Evolutionary conservation across 2,113 vertebrate species (phyloP).

Genomic region (Prolemur simus): DNA sequence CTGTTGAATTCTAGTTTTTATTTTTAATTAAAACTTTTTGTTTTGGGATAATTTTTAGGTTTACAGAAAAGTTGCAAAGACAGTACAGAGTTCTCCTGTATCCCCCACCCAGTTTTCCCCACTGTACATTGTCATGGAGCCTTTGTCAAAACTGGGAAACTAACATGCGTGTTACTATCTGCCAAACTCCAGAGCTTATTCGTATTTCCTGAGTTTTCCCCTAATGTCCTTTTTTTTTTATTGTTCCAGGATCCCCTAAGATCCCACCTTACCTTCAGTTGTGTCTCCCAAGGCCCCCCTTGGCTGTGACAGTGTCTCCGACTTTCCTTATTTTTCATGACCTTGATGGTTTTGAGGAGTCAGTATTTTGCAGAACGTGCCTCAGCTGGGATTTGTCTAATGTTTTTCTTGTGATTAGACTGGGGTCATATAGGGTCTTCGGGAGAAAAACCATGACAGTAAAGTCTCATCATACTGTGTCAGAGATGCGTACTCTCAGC

Average conservation of each 20-base stretch:
- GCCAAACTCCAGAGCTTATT: too few species aligned
- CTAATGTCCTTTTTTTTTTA: too few species aligned
- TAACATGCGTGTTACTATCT: rapidly evolving
- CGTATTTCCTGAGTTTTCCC: neutral
- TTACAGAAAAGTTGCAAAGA: neutral
- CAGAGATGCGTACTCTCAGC: too few species aligned
- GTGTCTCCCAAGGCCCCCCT: neutral
- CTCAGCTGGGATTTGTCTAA: neutral
- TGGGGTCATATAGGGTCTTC: neutral
- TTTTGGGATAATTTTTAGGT: neutral
- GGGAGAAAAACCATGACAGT: neutral
- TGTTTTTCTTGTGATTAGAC: neutral
- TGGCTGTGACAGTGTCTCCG: neutral
- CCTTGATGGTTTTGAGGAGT: neutral
- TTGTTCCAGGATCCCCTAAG: neutral
- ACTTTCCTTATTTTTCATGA: neutral
- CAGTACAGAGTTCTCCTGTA: rapidly evolving
- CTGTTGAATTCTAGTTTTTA: neutral
- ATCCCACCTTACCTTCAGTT: rapidly evolving
- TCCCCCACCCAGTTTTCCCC: neutral
- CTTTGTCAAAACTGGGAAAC: neutral
- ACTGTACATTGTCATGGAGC: rapidly evolving
- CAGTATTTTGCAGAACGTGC: neutral
- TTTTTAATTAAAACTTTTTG: too few species aligned
- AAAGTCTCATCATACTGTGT: too few species aligned